phyloP scores from a whole-genome alignment of 2,797 vertebrate genomes.

The Amblyopsis hoosieri region DNA sequence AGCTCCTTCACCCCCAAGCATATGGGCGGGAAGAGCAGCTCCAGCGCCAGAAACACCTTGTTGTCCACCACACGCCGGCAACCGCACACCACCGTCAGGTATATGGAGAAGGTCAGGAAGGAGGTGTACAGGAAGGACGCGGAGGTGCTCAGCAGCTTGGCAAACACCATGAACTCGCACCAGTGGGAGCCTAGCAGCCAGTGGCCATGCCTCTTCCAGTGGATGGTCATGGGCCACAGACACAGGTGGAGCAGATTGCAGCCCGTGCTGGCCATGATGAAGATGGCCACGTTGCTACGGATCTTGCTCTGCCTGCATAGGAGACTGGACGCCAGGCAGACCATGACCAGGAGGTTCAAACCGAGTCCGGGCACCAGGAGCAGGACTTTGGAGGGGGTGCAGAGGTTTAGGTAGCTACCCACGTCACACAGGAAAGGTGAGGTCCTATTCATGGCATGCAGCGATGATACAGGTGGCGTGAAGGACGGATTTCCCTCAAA shows the following conservation, averaged over 20 bases:
- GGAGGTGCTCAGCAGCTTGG: slow-evolving; percentile 61
- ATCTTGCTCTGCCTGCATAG: slow-evolving; percentile 54
- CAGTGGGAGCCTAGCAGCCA: slow-evolving; percentile 62
- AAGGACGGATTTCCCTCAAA: slow-evolving; percentile 4
- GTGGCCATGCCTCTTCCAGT: slow-evolving; percentile 60
- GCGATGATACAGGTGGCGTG: slow-evolving; percentile 10
- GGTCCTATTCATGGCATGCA: slow-evolving; percentile 57
- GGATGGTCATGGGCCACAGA: slow-evolving; percentile 68
- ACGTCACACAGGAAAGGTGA: slow-evolving; percentile 44
- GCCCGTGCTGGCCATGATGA: slow-evolving; percentile 61
- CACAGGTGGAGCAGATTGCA: slow-evolving; percentile 66
- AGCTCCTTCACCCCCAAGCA: slow-evolving; percentile 56
- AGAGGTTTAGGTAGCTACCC: slow-evolving; percentile 57
- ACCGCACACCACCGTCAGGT: slow-evolving; percentile 60
- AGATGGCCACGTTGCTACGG: slow-evolving; percentile 62
- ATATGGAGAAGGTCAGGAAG: slow-evolving; percentile 71
- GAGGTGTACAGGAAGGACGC: slow-evolving; percentile 68
- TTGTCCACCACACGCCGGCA: slow-evolving; percentile 47
- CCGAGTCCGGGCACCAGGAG: slow-evolving; percentile 61
- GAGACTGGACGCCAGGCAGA: slow-evolving; percentile 51
- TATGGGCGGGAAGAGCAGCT: slow-evolving; percentile 61
- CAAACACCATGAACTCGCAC: slow-evolving; percentile 70
- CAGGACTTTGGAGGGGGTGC: slow-evolving; percentile 56
- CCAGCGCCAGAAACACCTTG: slow-evolving; percentile 50
- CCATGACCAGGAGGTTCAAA: slow-evolving; percentile 66